A percentile compares a stretch with the other conserved stretches of the same genome.
Evolutionary conservation across 2,113 vertebrate species (phyloP).

Genomic region (Phaetusa simplex): DNA sequence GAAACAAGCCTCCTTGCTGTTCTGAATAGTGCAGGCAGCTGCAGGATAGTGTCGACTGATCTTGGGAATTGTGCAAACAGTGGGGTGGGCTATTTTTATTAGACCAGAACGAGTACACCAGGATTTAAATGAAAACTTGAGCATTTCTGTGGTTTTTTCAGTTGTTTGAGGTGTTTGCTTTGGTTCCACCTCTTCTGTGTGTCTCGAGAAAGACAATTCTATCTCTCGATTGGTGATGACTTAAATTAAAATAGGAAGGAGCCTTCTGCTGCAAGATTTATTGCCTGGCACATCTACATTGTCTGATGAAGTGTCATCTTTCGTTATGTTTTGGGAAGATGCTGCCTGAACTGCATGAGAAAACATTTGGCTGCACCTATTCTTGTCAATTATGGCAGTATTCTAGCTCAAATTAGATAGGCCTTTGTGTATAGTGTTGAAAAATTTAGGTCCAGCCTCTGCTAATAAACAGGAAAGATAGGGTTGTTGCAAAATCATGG

Average conservation of each 20-base stretch:
- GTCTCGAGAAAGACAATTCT: background rate
- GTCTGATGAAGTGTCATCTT: slow-evolving; percentile 17
- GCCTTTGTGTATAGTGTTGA: background rate
- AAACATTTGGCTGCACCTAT: background rate
- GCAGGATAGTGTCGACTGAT: background rate
- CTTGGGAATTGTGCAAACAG: background rate
- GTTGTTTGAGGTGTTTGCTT: background rate
- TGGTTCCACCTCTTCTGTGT: background rate
- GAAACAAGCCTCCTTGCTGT: background rate
- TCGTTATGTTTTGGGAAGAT: background rate
- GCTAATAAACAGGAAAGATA: background rate
- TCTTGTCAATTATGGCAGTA: background rate
- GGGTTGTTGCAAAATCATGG: background rate
- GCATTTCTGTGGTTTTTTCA: background rate
- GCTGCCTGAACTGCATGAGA: background rate
- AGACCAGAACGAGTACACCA: background rate
- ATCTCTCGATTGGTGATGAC: background rate
- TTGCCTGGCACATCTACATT: background rate
- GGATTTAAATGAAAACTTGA: background rate
- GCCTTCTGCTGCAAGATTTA: slow-evolving; percentile 23
- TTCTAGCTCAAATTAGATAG: background rate
- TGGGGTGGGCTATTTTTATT: background rate
- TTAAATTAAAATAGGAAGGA: slow-evolving; percentile 25
- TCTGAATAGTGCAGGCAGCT: background rate
- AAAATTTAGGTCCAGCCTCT: background rate